A percentile compares a stretch with the other conserved stretches of the same genome.
phyloP scores from a whole-genome alignment of 2,113 vertebrate species.

The Oxyruncus cristatus region DNA sequence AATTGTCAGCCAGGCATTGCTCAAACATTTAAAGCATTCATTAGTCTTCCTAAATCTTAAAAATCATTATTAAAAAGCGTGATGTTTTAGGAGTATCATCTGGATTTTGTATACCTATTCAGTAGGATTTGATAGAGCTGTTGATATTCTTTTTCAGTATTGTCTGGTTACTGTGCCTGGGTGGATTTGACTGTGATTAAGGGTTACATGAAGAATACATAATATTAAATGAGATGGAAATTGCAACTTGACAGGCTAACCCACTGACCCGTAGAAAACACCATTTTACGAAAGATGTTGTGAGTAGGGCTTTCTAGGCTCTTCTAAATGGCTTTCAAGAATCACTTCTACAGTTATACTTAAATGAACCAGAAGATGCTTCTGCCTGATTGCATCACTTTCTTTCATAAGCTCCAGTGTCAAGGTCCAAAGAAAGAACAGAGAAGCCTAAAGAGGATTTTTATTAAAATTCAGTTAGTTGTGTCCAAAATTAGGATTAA shows the following conservation, averaged over 20 bases:
- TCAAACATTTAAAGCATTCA: background rate
- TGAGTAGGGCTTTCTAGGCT: background rate
- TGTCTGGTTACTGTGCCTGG: background rate
- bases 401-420: background rate
- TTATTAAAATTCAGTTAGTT: background rate
- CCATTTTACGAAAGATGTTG: background rate
- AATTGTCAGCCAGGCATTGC: background rate
- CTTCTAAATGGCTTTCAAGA: background rate
- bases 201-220: background rate
- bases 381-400: background rate
- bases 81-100: background rate
- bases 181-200: background rate
- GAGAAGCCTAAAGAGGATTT: background rate
- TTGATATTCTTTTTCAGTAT: background rate
- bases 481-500: background rate
- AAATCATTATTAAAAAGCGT: background rate
- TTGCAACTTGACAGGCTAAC: background rate
- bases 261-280: background rate
- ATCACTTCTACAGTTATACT: background rate
- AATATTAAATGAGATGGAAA: background rate
- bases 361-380: background rate
- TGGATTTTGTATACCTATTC: background rate
- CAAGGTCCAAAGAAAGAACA: accelerated
- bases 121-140: background rate
- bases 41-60: background rate